Base-by-base conservation (phyloP, 2,113 vertebrate genomes). In the Pomatostomus ruficeps region DNA sequence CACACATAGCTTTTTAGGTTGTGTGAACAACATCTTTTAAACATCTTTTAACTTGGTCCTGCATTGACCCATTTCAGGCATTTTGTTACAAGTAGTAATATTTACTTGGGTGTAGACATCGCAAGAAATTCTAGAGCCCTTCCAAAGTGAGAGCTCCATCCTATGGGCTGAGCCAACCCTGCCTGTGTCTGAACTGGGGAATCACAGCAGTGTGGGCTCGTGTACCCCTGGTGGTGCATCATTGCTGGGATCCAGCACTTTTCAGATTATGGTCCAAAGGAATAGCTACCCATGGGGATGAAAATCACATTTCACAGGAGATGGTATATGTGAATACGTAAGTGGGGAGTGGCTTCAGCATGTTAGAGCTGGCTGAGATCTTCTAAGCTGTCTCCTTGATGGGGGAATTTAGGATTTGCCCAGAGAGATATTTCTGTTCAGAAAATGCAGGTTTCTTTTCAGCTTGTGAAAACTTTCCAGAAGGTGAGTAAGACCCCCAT, bases 131-230 rank as follows among this genome's bases (percentile, higher is more conserved):
- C 46, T 40, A 52, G 68, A 83, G 20, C 17, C 31, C 20, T 86
- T 89, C 22, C 38, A 52, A 76, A 65, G 11, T 0, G 2, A 67
- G 17, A 68, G 2, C 10, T 79, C 17, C 9, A 33, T 79, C 5
- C 2, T 28, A 1, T 1, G 1, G 16, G 14, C 76, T 2, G 8
- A 72, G 54, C 29, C 8, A 2, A 4, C 26, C 18, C 59, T 85
- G 19, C 1, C 14, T 11, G 26, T 10, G 11, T 42, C 20, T 66
- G 45, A 73, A 14, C 5, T 3, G 1, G 17, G 23, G 24, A 35
- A 28, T 26, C 12, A 16, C 0, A 12, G 15, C 5, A 7, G 4
- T 6, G 11, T 28, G 22, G 42, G 40, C 8, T 58, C 1, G 0
- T 24, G 40, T 28, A 35, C 2, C 6, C 71, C 7, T 1, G 1